Conservation (phyloP, 2,888 invertebrate genomes). For the Ophion ellenae region DNA sequence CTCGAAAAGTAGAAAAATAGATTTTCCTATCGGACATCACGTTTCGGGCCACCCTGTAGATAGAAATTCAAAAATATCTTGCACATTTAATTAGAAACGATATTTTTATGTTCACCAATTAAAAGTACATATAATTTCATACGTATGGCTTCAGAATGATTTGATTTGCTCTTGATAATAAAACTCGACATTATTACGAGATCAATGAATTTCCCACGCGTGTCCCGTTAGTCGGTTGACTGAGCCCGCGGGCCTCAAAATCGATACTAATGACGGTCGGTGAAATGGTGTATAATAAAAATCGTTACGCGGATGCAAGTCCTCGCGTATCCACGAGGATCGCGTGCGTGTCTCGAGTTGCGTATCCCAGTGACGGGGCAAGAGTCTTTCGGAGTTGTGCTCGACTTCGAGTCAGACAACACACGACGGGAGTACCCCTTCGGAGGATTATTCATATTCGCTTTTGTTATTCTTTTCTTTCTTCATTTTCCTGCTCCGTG, state of each 20-base stretch:
- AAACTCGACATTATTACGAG: too few relatives aligned
- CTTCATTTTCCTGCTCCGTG: constrained; percentile 27
- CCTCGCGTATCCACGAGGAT: constrained; percentile 43
- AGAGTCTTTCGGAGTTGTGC: constrained; percentile 46
- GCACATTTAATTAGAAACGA: too few relatives aligned
- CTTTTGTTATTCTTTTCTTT: constrained; percentile 7
- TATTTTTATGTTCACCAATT: too few relatives aligned
- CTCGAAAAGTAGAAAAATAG: too few relatives aligned
- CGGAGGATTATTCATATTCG: constrained; percentile 20
- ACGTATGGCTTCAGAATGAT: too few relatives aligned
- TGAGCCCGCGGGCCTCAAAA: neutral
- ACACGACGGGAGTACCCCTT: neutral
- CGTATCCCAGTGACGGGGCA: constrained; percentile 40
- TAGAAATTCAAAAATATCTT: too few relatives aligned
- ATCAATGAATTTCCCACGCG: too few relatives aligned
- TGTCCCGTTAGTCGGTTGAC: neutral
- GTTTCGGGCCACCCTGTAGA: too few relatives aligned
- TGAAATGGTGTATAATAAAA: constrained; percentile 37
- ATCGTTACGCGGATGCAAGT: constrained; percentile 48
- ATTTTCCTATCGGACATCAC: too few relatives aligned
- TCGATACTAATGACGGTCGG: constrained; percentile 31
- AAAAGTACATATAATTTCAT: too few relatives aligned
- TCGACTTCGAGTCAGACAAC: constrained; percentile 21
- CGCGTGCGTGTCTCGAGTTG: constrained; percentile 66
- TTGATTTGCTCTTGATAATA: too few relatives aligned